phyloP scores from a whole-genome alignment of 2,797 vertebrate species.

The Anomalospiza imberbis region DNA sequence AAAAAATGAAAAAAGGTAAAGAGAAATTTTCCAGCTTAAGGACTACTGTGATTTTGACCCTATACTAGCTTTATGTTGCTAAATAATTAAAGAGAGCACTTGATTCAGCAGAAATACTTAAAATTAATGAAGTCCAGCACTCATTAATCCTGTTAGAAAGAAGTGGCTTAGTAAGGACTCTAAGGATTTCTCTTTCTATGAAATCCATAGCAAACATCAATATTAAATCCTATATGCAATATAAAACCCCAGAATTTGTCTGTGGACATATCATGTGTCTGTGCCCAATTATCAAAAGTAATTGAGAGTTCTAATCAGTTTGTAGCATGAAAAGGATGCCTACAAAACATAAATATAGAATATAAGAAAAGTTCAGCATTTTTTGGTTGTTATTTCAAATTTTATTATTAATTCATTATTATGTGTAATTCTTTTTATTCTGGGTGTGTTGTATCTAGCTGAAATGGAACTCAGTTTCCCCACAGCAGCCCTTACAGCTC shows the following conservation, averaged over 20 bases:
- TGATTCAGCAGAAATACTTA: slow-evolving; percentile 20
- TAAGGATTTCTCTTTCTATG: not conserved
- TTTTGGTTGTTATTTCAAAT: not conserved
- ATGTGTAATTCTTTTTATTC: not conserved
- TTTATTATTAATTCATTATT: not conserved
- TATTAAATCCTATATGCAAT: not conserved
- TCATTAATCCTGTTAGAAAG: slow-evolving; percentile 9
- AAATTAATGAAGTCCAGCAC: slow-evolving; percentile 27
- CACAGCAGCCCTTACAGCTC: not conserved
- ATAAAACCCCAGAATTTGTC: not conserved
- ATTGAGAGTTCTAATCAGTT: not conserved
- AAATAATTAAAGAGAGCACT: not conserved
- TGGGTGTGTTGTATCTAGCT: not conserved
- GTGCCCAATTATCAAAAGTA: not conserved
- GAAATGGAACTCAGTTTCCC: not conserved
- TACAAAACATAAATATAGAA: not conserved
- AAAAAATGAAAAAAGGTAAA: not conserved
- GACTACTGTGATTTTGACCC: not conserved
- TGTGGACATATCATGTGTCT: not conserved
- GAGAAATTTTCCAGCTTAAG: not conserved
- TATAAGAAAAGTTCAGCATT: not conserved
- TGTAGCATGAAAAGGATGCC: not conserved
- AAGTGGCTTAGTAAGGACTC: not conserved
- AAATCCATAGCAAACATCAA: not conserved
- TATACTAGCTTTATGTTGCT: not conserved